Percentiles rank a stretch among this genome's conserved stretches.
These are phyloP conservation scores for Hylomyscus alleni DNA, from an alignment of 2,797 vertebrate genomes.

Conservation along the genomic window DNA sequence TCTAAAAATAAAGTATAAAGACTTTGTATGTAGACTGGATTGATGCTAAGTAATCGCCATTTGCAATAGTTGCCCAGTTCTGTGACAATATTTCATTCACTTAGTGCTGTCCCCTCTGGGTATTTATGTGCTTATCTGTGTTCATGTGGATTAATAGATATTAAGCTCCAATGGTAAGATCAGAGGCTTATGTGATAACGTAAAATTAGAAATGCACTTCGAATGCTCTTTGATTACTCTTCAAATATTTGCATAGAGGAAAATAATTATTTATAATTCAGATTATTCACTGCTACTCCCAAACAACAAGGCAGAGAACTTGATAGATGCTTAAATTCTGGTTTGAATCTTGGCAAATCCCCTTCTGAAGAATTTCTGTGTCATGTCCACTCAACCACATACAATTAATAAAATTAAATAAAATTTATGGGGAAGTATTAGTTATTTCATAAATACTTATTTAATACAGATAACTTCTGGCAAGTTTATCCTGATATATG, in stretches of 20 bases:
- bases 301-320: constrained; percentile 21
- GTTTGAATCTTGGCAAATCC: constrained; percentile 58
- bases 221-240: constrained; percentile 54
- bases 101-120: constrained; percentile 14
- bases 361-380: constrained; percentile 3
- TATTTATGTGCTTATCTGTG: constrained; percentile 60
- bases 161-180: constrained; percentile 63
- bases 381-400: background rate
- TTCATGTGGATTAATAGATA: constrained; percentile 65
- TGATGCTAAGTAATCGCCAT: constrained; percentile 46
- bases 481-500: background rate
- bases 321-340: constrained; percentile 21
- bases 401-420: constrained; percentile 45
- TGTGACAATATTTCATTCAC: constrained; percentile 67
- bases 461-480: constrained; percentile 47
- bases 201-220: constrained; percentile 59
- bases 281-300: constrained; percentile 5
- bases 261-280: constrained; percentile 69
- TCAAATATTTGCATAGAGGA: constrained; percentile 62
- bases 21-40: constrained; percentile 47
- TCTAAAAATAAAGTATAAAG: constrained; percentile 72
- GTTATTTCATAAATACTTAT: constrained; percentile 43
- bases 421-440: background rate
- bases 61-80: constrained; percentile 56
- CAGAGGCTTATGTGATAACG: constrained; percentile 58